Percentiles rank a stretch among this genome's conserved stretches.
phyloP scores from a whole-genome alignment of 1,140 invertebrate species.

The Diorhabda elongata region DNA sequence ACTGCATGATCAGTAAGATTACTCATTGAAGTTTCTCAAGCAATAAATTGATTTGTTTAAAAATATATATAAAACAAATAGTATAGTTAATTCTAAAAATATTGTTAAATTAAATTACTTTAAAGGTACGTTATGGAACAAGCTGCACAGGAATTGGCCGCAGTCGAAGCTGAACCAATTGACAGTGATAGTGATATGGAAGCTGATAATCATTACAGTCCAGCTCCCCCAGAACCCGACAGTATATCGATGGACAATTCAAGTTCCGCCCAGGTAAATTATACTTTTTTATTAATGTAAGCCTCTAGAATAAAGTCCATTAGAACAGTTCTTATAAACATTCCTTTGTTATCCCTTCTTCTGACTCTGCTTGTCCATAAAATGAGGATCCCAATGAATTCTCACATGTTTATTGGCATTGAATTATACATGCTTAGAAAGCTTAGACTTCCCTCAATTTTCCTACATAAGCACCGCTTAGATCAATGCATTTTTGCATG shows the following conservation, averaged over 20 bases:
- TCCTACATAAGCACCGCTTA: too few relatives aligned
- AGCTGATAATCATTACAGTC: conserved; percentile 38
- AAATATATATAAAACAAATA: not conserved
- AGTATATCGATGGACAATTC: conserved; percentile 32
- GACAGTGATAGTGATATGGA: conserved; percentile 57
- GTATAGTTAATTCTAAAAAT: not conserved
- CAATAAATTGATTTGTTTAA: not conserved
- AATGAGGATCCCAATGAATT: too few relatives aligned
- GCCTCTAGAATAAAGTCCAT: too few relatives aligned
- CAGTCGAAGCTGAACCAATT: conserved; percentile 63
- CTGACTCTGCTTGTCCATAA: too few relatives aligned
- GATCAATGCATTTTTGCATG: too few relatives aligned
- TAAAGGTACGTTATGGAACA: conserved; percentile 50
- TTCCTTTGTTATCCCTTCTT: not conserved
- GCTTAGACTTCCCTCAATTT: too few relatives aligned
- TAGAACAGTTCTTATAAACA: not conserved
- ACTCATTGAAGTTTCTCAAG: not conserved
- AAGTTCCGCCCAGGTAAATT: conserved; percentile 35
- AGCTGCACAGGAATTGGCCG: conserved; percentile 55
- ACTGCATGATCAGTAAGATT: not conserved
- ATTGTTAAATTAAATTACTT: conserved; percentile 2
- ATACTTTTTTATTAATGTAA: not conserved
- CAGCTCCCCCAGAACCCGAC: conserved; percentile 33
- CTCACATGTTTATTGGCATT: too few relatives aligned
- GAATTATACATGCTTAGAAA: too few relatives aligned